Conservation (phyloP, 2,888 invertebrate genomes). For the Microplitis deprimator region DNA sequence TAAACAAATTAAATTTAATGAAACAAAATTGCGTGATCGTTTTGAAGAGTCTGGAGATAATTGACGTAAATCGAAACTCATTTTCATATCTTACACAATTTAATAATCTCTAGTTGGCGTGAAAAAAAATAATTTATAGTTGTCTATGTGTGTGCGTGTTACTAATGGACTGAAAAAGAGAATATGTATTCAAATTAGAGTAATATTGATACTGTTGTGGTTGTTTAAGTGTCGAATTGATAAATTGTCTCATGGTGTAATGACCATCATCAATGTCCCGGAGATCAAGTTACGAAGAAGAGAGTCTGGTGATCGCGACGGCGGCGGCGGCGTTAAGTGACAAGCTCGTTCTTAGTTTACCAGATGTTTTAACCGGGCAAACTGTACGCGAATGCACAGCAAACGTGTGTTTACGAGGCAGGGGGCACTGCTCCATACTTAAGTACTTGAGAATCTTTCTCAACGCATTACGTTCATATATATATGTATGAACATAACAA, state of each 20-base stretch:
- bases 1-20: background rate
- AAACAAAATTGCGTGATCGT: constrained; percentile 5
- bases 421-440: constrained; percentile 55
- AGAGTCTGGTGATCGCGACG: constrained; percentile 12
- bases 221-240: background rate
- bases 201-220: background rate
- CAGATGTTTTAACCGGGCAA: constrained; percentile 56
- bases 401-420: constrained; percentile 62
- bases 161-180: background rate
- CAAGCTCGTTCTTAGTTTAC: constrained; percentile 53
- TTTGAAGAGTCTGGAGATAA: constrained; percentile 30
- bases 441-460: constrained; percentile 44
- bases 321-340: constrained; percentile 44
- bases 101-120: background rate
- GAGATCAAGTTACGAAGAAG: constrained; percentile 41
- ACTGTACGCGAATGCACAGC: constrained; percentile 44
- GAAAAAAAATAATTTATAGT: too few species aligned
- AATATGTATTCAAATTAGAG: background rate
- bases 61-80: constrained; percentile 32
- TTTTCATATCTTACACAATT: background rate
- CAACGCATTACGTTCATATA: constrained; percentile 15
- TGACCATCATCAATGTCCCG: constrained; percentile 45
- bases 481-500: constrained; percentile 30
- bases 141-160: too few species aligned
- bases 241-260: constrained; percentile 15